phyloP scores from a whole-genome alignment of 2,888 invertebrate genomes.

The Limenitis camilla region DNA sequence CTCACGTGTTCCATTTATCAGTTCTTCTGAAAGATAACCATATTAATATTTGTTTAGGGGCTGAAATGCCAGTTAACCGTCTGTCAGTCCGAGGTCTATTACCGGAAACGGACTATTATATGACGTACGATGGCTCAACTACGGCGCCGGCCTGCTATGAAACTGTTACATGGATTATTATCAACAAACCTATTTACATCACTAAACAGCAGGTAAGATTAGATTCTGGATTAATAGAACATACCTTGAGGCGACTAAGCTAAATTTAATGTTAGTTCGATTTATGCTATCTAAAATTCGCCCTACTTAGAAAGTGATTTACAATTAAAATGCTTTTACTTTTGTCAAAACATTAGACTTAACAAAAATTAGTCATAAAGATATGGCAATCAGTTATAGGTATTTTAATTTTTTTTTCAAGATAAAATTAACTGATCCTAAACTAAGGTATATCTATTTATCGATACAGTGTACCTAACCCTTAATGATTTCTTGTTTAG shows the following conservation, averaged over 20 bases:
- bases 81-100: slow-evolving; percentile 90
- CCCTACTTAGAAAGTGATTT: no score
- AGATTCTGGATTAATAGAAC: background rate
- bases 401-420: no score
- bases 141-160: slow-evolving; percentile 98
- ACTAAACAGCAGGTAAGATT: slow-evolving; percentile 93
- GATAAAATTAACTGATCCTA: no score
- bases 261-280: no score
- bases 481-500: no score
- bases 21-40: background rate
- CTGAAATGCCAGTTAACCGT: slow-evolving; percentile 87
- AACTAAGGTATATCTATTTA: no score
- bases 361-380: no score
- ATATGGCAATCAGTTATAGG: no score
- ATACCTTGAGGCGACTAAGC: background rate
- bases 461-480: no score
- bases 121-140: slow-evolving; percentile 98
- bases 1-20: slow-evolving; percentile 1
- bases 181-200: slow-evolving; percentile 98
- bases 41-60: slow-evolving; percentile 69
- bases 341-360: no score
- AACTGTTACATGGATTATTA: slow-evolving; percentile 98
- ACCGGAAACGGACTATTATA: slow-evolving; percentile 95
- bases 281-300: no score
- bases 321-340: no score